Conservation (phyloP, 2,797 vertebrate genomes). For the Gallirallus australis region DNA sequence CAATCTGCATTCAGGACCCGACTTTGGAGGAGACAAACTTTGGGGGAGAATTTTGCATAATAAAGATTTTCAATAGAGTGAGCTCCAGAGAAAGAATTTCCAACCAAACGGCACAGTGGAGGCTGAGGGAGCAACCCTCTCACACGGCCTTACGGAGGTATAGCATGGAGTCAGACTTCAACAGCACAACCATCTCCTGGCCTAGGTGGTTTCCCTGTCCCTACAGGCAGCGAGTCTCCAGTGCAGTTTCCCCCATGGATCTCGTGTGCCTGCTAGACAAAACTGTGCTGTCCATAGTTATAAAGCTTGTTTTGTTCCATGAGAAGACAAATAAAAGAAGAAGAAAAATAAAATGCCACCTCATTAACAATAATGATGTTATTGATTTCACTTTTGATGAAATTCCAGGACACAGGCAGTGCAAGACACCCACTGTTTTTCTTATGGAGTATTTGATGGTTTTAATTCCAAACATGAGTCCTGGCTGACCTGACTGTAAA, state of each 20-base stretch:
- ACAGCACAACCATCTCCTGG: background rate
- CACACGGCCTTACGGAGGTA: fast-evolving
- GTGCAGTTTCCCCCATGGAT: background rate
- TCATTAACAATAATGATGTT: background rate
- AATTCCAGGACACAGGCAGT: background rate
- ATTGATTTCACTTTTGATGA: background rate
- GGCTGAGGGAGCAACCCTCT: background rate
- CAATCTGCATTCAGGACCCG: constrained; percentile 1
- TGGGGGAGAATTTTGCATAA: background rate
- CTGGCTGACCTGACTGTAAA: background rate
- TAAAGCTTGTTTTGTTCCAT: background rate
- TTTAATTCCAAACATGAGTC: background rate
- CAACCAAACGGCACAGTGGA: background rate
- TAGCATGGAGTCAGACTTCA: background rate
- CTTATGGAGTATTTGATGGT: background rate
- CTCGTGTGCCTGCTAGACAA: fast-evolving
- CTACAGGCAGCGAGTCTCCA: background rate
- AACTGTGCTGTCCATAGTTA: background rate
- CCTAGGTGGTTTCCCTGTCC: background rate
- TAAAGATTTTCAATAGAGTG: constrained; percentile 1
- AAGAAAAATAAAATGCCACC: background rate
- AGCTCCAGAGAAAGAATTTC: background rate
- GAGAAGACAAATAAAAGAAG: constrained; percentile 1
- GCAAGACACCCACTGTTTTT: background rate
- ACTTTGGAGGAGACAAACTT: background rate